phyloP scores from a whole-genome alignment of 2,888 invertebrate species.

The Yponomeuta malinellus region DNA sequence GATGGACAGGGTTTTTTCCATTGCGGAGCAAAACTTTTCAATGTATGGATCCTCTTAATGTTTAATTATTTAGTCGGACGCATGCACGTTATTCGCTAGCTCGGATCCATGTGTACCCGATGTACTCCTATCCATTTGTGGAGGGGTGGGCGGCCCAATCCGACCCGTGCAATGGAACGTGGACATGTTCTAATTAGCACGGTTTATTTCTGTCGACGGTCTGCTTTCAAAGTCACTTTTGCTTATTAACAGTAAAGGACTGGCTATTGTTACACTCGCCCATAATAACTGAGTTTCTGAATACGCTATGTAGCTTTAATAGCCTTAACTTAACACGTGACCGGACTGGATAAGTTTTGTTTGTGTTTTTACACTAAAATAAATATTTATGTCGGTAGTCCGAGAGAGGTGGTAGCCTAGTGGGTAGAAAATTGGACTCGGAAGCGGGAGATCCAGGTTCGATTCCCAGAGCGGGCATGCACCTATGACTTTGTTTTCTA shows the following conservation, averaged over 20 bases:
- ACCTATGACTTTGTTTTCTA: too few relatives aligned
- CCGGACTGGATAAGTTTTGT: too few relatives aligned
- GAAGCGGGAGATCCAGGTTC: too few relatives aligned
- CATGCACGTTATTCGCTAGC: not conserved
- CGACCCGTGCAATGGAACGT: not conserved
- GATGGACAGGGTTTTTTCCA: too few relatives aligned
- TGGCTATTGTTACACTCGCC: not conserved
- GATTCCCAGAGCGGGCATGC: too few relatives aligned
- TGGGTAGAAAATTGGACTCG: too few relatives aligned
- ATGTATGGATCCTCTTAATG: not conserved
- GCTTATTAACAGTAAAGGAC: slow-evolving; percentile 21
- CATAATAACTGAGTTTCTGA: not conserved
- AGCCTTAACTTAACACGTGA: too few relatives aligned
- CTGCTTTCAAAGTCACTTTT: slow-evolving; percentile 40
- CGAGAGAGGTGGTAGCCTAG: too few relatives aligned
- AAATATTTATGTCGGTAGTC: too few relatives aligned
- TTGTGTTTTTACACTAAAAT: too few relatives aligned
- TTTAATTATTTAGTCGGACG: not conserved
- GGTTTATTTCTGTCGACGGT: slow-evolving; percentile 47
- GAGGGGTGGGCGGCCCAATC: not conserved
- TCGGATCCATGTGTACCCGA: not conserved
- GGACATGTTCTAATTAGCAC: slow-evolving; percentile 37
- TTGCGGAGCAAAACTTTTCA: too few relatives aligned
- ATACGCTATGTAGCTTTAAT: too few relatives aligned
- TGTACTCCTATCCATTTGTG: not conserved